A percentile compares a stretch with the other conserved stretches of the same genome.
Conservation (phyloP, 2,113 vertebrate genomes). For the Menidia beryllina region DNA sequence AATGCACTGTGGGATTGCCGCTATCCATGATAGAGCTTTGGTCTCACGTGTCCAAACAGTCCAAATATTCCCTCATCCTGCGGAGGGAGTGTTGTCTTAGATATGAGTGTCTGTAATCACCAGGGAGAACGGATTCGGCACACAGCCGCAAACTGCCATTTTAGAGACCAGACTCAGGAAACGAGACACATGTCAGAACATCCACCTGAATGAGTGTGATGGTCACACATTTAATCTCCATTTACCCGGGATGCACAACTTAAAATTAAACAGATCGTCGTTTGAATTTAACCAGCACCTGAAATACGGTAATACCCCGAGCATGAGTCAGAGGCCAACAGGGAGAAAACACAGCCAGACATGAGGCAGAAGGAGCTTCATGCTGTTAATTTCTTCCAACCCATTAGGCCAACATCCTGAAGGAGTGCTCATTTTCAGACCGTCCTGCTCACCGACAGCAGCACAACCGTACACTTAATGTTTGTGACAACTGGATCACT, state of each 20-base stretch:
- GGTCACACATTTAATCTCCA: slow-evolving; percentile 17
- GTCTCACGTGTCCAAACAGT: slow-evolving; percentile 76
- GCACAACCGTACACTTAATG: slow-evolving; percentile 36
- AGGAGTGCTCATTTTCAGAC: slow-evolving; percentile 61
- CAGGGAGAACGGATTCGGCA: slow-evolving; percentile 56
- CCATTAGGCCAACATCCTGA: slow-evolving; percentile 64
- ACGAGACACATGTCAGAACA: slow-evolving; percentile 43
- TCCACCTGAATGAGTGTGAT: slow-evolving; percentile 20
- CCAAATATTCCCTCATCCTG: slow-evolving; percentile 69
- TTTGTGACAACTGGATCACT: slow-evolving; percentile 60
- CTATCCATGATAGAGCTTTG: slow-evolving; percentile 69
- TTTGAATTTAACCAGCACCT: slow-evolving; percentile 55
- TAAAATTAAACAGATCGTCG: slow-evolving; percentile 9
- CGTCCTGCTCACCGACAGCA: slow-evolving; percentile 45
- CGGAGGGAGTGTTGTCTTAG: slow-evolving; percentile 64
- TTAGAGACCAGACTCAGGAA: slow-evolving; percentile 27
- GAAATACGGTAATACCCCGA: slow-evolving; percentile 48
- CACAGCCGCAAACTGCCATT: slow-evolving; percentile 55
- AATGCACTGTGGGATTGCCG: slow-evolving; percentile 74
- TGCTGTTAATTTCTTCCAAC: slow-evolving; percentile 69
- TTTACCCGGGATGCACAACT: background rate
- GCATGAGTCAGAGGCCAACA: slow-evolving; percentile 55
- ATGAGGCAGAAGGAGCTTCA: slow-evolving; percentile 51
- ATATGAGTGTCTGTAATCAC: slow-evolving; percentile 66
- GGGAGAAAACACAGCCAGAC: slow-evolving; percentile 49